These are phyloP conservation scores for Hydrotaea diabolus DNA, from an alignment of 2,888 invertebrate genomes.

Conservation along the genomic window DNA sequence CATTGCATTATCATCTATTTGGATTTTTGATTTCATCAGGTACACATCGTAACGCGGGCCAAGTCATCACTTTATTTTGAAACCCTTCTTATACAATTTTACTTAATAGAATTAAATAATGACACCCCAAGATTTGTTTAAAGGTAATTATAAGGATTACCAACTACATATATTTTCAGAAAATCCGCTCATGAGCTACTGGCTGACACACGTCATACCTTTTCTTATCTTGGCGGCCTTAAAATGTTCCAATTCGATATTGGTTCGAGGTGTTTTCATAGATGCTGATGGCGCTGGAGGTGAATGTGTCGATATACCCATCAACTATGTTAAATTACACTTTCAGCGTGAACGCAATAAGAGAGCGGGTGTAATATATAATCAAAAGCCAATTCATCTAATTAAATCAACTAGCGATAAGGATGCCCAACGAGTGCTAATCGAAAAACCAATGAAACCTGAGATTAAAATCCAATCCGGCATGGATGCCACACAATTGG, in stretches of 20 bases:
- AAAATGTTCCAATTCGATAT: conserved; percentile 92
- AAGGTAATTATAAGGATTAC: too few relatives aligned
- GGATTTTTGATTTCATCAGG: too few relatives aligned
- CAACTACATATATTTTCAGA: conserved; percentile 81
- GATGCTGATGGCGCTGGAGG: conserved; percentile 92
- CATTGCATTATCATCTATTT: too few relatives aligned
- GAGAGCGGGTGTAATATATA: conserved; percentile 76
- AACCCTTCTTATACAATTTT: too few relatives aligned
- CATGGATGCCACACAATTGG: conserved; percentile 72
- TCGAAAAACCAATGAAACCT: conserved; percentile 71
- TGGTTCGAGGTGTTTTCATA: conserved; percentile 93
- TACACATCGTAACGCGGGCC: too few relatives aligned
- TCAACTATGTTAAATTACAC: conserved; percentile 90
- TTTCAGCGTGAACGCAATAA: conserved; percentile 86
- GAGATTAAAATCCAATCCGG: conserved; percentile 68
- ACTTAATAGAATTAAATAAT: too few relatives aligned
- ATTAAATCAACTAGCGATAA: conserved; percentile 68
- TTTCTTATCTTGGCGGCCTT: conserved; percentile 88
- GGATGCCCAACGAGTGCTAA: conserved; percentile 75
- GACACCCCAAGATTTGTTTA: too few relatives aligned
- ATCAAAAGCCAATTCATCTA: conserved; percentile 50
- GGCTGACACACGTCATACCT: conserved; percentile 89
- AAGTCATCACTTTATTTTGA: too few relatives aligned
- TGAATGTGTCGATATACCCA: conserved; percentile 91
- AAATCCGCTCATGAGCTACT: conserved; percentile 87